Evolutionary conservation across 2,888 invertebrate genomes (phyloP).

Genomic region (Caenorhabditis macrosperma): DNA sequence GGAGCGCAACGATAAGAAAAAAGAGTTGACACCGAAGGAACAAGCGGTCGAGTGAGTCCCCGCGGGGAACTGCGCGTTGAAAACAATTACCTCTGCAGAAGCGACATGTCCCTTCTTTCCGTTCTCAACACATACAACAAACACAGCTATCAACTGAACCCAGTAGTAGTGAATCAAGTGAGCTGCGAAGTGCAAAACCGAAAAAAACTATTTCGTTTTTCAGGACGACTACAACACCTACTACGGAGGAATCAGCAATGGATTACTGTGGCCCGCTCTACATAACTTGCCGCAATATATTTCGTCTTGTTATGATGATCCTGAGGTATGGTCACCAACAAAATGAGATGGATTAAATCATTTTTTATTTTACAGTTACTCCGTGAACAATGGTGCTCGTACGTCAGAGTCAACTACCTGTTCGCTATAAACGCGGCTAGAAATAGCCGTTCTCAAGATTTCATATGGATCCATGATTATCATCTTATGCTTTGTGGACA

Average conservation of each 20-base stretch:
- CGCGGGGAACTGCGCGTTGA: neutral
- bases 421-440: conserved; percentile 76
- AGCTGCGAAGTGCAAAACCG: neutral
- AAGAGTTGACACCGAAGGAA: conserved; percentile 63
- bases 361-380: no score
- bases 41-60: conserved; percentile 67
- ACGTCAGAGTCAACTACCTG: conserved; percentile 76
- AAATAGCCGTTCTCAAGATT: conserved; percentile 75
- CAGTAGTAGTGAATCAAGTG: conserved; percentile 71
- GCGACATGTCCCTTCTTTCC: conserved; percentile 74
- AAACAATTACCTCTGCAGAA: conserved; percentile 38
- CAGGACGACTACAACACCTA: conserved; percentile 76
- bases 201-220: no score
- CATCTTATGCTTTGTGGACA: conserved; percentile 76
- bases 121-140: conserved; percentile 75
- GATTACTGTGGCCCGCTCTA: conserved; percentile 76
- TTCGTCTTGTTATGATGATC: conserved; percentile 72
- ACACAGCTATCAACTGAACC: conserved; percentile 75
- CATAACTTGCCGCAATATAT: conserved; percentile 76
- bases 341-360: no score
- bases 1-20: conserved; percentile 70
- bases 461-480: conserved; percentile 78
- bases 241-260: conserved; percentile 77
- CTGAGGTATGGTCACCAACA: no score
- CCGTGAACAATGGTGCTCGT: conserved; percentile 74